Conservation (phyloP, 2,113 vertebrate genomes). For the Acanthochromis polyacanthus region DNA sequence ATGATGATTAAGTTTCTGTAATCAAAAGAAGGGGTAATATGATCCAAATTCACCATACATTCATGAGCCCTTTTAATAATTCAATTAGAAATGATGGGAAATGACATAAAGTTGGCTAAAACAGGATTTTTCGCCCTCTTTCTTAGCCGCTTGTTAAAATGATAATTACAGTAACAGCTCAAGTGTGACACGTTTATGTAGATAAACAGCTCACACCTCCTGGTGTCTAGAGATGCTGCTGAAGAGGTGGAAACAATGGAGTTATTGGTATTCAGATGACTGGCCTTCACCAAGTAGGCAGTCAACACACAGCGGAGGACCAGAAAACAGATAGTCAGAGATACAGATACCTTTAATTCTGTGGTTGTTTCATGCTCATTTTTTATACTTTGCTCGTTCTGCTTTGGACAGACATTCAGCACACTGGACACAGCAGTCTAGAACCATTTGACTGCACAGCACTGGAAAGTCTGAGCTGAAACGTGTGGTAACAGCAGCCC, state of each 20-base stretch:
- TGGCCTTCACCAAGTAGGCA: constrained; percentile 10
- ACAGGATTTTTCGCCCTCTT: background rate
- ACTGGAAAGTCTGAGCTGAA: constrained; percentile 7
- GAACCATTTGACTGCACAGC: background rate
- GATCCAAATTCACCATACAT: background rate
- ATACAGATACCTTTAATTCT: constrained; percentile 23
- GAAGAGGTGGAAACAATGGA: constrained; percentile 17
- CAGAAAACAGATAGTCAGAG: background rate
- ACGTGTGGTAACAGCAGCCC: constrained; percentile 70
- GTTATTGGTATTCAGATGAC: constrained; percentile 27
- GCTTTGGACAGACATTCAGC: constrained; percentile 28
- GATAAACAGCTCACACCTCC: constrained; percentile 53
- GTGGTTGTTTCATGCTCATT: constrained; percentile 37
- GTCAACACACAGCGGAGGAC: constrained; percentile 3
- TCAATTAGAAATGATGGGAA: background rate
- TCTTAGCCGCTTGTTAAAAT: constrained; percentile 11
- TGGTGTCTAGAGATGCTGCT: constrained; percentile 27
- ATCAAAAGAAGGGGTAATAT: no score
- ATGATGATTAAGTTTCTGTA: background rate
- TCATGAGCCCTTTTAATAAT: background rate
- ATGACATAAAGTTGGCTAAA: constrained; percentile 9
- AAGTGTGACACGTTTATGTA: constrained; percentile 36
- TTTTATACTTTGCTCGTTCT: constrained; percentile 33
- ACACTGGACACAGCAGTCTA: constrained; percentile 11
- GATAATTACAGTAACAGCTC: constrained; percentile 24